Conservation (phyloP, 2,113 vertebrate genomes). For the Lagopus muta region DNA sequence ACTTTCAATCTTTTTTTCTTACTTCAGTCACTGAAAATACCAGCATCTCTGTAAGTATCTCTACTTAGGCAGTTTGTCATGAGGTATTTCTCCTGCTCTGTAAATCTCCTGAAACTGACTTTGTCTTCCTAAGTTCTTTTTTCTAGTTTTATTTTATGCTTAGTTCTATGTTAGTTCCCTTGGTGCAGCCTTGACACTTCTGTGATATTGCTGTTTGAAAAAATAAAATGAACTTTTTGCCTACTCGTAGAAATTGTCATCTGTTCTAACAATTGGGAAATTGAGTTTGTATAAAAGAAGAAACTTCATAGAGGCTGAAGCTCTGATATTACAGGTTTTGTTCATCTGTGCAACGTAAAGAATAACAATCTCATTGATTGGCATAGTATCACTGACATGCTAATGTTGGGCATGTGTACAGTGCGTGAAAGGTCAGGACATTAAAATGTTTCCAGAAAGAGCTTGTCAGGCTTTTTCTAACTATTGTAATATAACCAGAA, state of each 20-base stretch:
- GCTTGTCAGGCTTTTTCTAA: background rate
- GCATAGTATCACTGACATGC: background rate
- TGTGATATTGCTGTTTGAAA: background rate
- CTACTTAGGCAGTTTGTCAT: slow-evolving; percentile 47
- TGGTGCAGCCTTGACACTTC: background rate
- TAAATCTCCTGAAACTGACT: slow-evolving; percentile 32
- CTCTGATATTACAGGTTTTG: background rate
- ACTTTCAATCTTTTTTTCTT: slow-evolving; percentile 55
- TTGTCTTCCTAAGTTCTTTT: background rate
- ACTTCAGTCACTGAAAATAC: slow-evolving; percentile 51
- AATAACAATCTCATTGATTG: background rate
- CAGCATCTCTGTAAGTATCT: slow-evolving; percentile 50
- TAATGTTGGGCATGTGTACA: background rate
- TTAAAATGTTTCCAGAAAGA: background rate
- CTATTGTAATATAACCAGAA: background rate
- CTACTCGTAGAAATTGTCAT: background rate
- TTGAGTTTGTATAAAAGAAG: background rate
- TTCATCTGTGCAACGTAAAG: background rate
- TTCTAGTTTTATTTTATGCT: slow-evolving; percentile 24
- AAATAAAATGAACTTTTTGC: background rate
- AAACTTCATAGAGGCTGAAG: background rate
- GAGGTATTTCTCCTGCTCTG: slow-evolving; percentile 55
- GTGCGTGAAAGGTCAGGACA: background rate
- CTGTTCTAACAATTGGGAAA: background rate
- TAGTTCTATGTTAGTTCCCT: background rate